Base-by-base conservation (phyloP, 2,888 invertebrate genomes). In the Melanophora roralis region DNA sequence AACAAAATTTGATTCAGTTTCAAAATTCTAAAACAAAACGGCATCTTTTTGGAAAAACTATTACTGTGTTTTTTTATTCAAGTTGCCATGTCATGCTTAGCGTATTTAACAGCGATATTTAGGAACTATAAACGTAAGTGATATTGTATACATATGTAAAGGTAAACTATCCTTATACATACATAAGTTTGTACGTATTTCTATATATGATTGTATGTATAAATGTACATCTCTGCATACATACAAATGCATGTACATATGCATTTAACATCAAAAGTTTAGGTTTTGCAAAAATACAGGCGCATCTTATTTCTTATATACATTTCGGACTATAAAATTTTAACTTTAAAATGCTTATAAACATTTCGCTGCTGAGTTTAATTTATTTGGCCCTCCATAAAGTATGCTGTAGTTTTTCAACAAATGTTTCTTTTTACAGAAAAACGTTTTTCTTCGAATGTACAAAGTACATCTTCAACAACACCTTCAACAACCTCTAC, bases 371-470 rank as follows among this genome's bases (percentile, higher is more conserved):
- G 12, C 5, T 27, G 9, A 11, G n/a, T n/a, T 9, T 16, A 5
- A 36, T 55, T 64, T 62, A 40, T 23, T 32, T 49, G 16, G 9
- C 1, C 5, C 21, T 12, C 69, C 72, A 43, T 67, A 73, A 78
- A 60, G 14, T 77, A 77, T 77, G 51, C 76, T 65, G 40, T 60
- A 72, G 27, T 40, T 62, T 57, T 38, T 11, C 11, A 19, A 8
- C 19, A 47, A 49, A 1, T 12, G 14, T 34, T 36, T 57, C 43
- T n/a, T 53, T 43, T 62, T 68, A 23, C 68, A 82, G 83, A 83
- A 73, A 83, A 83, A 82, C 82, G 83, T 57, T 81, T 77, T 27
- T 62, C 77, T 49, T 62, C 69, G 27, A 78, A 68, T 64, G 43
- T 75, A 65, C 81, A 81, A 76, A 81, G 64, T 57, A 69, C 62